Evolutionary conservation across 2,888 invertebrate genomes (phyloP).

Genomic region (Daptonema setosum): DNA sequence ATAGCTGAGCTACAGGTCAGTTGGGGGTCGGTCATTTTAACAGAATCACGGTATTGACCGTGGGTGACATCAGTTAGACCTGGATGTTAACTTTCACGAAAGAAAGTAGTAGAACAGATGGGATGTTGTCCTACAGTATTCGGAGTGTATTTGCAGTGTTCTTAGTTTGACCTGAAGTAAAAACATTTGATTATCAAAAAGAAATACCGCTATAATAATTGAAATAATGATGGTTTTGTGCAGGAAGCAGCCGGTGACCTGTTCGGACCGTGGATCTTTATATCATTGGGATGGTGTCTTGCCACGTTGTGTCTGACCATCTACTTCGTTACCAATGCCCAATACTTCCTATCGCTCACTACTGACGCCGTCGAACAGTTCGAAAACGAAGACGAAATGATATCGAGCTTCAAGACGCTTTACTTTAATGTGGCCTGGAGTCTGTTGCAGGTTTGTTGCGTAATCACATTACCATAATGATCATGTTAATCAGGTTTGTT

Average conservation of each 20-base stretch:
- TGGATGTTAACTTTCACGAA: too few relatives aligned
- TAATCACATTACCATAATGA: neutral
- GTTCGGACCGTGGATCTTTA: conserved; percentile 2
- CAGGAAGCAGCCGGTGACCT: conserved; percentile 1
- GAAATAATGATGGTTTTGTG: neutral
- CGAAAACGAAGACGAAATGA: neutral
- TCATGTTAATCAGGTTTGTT: neutral
- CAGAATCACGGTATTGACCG: neutral
- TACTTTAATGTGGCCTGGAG: conserved; percentile 2
- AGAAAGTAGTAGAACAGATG: too few relatives aligned
- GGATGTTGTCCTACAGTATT: neutral
- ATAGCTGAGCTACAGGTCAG: neutral
- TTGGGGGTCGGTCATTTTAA: neutral
- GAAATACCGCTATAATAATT: neutral
- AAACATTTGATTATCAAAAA: neutral
- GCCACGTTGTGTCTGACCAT: conserved; percentile 4
- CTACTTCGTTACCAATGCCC: conserved; percentile 3
- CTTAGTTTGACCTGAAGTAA: too few relatives aligned
- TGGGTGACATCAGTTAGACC: neutral
- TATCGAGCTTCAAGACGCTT: neutral
- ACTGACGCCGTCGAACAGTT: too few relatives aligned
- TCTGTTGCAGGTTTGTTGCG: neutral
- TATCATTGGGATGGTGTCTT: conserved; percentile 2
- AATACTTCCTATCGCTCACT: neutral
- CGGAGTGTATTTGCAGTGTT: neutral